phyloP scores from a whole-genome alignment of 2,888 invertebrate species.

The Argyresthia goedartella region DNA sequence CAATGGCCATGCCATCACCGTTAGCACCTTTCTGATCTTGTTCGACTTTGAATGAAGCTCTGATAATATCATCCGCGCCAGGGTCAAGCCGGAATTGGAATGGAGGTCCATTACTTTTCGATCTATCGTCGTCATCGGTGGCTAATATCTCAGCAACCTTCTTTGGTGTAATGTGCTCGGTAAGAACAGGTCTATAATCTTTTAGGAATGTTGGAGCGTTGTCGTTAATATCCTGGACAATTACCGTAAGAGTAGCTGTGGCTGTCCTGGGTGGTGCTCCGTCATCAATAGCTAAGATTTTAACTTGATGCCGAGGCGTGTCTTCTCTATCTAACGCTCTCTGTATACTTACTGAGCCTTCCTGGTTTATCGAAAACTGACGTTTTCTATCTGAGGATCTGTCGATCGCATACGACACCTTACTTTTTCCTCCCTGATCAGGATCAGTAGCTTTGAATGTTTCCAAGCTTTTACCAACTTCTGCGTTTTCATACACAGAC shows the following conservation, averaged over 20 bases:
- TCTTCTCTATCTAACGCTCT: conserved; percentile 93
- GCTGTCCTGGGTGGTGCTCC: conserved; percentile 94
- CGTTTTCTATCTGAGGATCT: conserved; percentile 92
- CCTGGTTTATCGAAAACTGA: conserved; percentile 94
- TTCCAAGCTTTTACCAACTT: conserved; percentile 90
- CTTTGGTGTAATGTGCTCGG: conserved; percentile 92
- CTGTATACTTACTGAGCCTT: conserved; percentile 95
- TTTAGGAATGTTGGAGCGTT: conserved; percentile 94
- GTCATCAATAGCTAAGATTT: conserved; percentile 95
- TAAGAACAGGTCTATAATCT: conserved; percentile 92
- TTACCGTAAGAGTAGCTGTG: conserved; percentile 92
- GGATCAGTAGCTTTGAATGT: conserved; percentile 96
- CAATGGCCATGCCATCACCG: conserved; percentile 97
- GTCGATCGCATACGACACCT: conserved; percentile 92
- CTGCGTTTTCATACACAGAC: conserved; percentile 91
- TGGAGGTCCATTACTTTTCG: conserved; percentile 96
- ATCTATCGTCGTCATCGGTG: conserved; percentile 93
- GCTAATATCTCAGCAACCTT: conserved; percentile 94
- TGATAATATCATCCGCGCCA: conserved; percentile 92
- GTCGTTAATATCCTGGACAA: conserved; percentile 95
- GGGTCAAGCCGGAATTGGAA: conserved; percentile 95
- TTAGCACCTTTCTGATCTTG: conserved; percentile 98
- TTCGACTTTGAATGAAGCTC: conserved; percentile 95
- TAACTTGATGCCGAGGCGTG: conserved; percentile 95
- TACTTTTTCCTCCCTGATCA: conserved; percentile 94